Percentiles rank a stretch among this genome's conserved stretches.
These are phyloP conservation scores for Lasiurus cinereus DNA, from an alignment of 2,113 vertebrate genomes.

Conservation along the genomic window DNA sequence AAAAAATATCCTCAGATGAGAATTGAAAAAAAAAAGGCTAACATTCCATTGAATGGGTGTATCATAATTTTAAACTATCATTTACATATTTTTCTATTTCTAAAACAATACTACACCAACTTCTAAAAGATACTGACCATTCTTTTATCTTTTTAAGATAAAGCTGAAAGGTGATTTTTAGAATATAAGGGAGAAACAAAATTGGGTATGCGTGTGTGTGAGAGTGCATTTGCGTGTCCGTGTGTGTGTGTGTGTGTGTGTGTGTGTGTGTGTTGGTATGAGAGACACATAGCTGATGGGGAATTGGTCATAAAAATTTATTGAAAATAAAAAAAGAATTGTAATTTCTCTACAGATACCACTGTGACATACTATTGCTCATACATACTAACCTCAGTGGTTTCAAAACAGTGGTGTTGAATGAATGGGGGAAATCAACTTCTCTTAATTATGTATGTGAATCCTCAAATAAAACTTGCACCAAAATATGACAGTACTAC, in stretches of 20 bases:
- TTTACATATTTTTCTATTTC: slow-evolving; percentile 1
- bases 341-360: background rate
- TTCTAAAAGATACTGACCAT: slow-evolving; percentile 16
- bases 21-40: too few species aligned
- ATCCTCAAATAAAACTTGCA: background rate
- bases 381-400: background rate
- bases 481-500: background rate
- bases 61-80: background rate
- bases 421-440: background rate
- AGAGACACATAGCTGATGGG: background rate
- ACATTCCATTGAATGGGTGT: background rate
- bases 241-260: background rate
- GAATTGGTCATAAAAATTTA: background rate
- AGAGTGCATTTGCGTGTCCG: too few species aligned
- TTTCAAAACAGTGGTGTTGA: slow-evolving; percentile 13
- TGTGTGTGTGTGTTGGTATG: background rate
- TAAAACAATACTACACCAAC: background rate
- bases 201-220: background rate
- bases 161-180: slow-evolving; percentile 21
- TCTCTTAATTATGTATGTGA: background rate
- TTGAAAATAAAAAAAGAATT: background rate
- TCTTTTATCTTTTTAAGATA: background rate
- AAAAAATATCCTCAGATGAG: too few species aligned
- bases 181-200: background rate
- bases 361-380: background rate